Conservation (phyloP, 2,888 invertebrate species). For the Troides aeacus region DNA sequence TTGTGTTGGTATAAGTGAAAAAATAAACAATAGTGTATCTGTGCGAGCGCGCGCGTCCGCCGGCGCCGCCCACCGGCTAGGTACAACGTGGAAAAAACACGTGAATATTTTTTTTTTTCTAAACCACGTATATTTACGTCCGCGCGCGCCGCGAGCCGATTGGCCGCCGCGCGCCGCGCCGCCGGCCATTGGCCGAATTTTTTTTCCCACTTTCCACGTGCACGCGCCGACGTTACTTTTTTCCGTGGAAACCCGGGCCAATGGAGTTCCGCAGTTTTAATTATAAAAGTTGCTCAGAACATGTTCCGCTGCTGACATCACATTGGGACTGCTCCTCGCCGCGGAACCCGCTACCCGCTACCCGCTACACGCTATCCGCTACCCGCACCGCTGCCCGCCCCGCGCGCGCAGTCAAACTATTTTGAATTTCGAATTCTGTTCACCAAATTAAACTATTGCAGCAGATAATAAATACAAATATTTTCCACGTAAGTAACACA, state of each 20-base stretch:
- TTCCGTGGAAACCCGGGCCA: slow-evolving; percentile 66
- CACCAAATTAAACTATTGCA: slow-evolving; percentile 24
- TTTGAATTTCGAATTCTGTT: slow-evolving; percentile 53
- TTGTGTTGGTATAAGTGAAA: slow-evolving; percentile 39
- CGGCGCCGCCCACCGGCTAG: slow-evolving; percentile 63
- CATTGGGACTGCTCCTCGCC: slow-evolving; percentile 40
- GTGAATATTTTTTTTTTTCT: slow-evolving; percentile 66
- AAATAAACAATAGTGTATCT: slow-evolving; percentile 43
- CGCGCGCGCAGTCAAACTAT: slow-evolving; percentile 2
- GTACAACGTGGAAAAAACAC: slow-evolving; percentile 71
- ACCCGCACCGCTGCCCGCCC: too few relatives aligned
- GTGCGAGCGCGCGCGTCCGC: slow-evolving; percentile 55
- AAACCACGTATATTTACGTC: slow-evolving; percentile 75
- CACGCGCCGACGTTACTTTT: slow-evolving; percentile 61
- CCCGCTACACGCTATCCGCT: slow-evolving; percentile 5
- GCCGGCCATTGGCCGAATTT: slow-evolving; percentile 69
- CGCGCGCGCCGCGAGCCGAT: slow-evolving; percentile 52
- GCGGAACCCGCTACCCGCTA: slow-evolving; percentile 30
- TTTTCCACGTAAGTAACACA: not conserved
- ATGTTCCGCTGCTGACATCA: slow-evolving; percentile 42
- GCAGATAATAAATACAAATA: not conserved
- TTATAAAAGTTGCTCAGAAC: slow-evolving; percentile 67
- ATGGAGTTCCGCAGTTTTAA: slow-evolving; percentile 69
- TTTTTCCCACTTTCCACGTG: slow-evolving; percentile 73
- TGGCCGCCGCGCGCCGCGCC: slow-evolving; percentile 53